Evolutionary conservation across 2,888 invertebrate species (phyloP), one percentile per base, ranked within the genome.

Genomic region (Xestia rhomboidea): DNA sequence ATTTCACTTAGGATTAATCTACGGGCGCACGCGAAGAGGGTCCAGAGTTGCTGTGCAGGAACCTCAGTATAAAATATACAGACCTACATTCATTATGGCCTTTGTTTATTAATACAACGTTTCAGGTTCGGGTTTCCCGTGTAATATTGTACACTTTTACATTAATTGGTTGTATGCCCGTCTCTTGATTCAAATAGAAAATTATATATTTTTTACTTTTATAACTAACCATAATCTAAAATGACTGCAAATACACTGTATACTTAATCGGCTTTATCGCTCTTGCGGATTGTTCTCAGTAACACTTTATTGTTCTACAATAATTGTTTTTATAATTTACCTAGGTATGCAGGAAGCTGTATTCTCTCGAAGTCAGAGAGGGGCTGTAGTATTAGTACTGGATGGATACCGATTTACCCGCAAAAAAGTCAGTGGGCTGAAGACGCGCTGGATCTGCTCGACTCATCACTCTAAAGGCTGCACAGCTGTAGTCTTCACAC

Each of bases 401-500:
- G n/a, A 41, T 34, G 79, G 75, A 2, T 21, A 68, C 30, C 7
- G 46, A 6, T 81, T 75, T 5, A 54, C 38, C 15, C 81, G 81
- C 0, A 62, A 73, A 0, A 0, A 4, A 0, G 10, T 1, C 46
- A 41, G 0, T 18, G 81, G 79, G 0, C 0, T 24, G 38, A 79
- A 79, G 27, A 79, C 79, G 4, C 46, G 79, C 7, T 79, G 79
- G 79, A 63, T 38, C n/a, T 79, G 79, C 38, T 38, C 38, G 38
- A 38, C 38, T 38, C 38, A 38, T 38, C 38, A 38, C 38, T 38
- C 38, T 38, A 38, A 38, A 10, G 38, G 38, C 38, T 38, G 38
- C 38, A 38, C 7, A 8, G 79, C 79, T 24, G 67, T 3, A 21
- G 21, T 79, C 15, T 54, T 75, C 10, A 79, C 79, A 11, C 0